Base-by-base conservation (phyloP, 2,797 vertebrate species). In the Dendrocincla fuliginosa region DNA sequence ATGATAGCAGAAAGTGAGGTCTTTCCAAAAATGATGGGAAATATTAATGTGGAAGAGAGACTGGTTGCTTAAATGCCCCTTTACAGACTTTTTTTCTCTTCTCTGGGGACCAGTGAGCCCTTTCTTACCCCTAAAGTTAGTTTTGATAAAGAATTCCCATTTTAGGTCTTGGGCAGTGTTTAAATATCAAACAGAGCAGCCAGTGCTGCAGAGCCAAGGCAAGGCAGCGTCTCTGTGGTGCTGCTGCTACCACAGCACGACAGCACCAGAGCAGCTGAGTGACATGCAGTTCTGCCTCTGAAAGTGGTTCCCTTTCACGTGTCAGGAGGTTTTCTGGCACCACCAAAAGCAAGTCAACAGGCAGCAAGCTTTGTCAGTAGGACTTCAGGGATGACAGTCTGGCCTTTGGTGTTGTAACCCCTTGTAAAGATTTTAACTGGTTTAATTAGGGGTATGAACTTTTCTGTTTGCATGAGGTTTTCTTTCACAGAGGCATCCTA, bases 221-320 rank as follows among this genome's bases (percentile, higher is more conserved):
- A 8, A 0, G 18, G 57, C 55, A 77, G 52, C 44, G 7, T 28
- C 0, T 0, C 41, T 23, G 70, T 0, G 1, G 22, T 8, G 2
- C 15, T 50, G 2, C 15, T 50, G 50, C 50, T 52, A 39, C 30
- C 0, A 0, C 63, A 68, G 84, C 2, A 0, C 1, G 4, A 16
- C 32, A 41, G 46, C 3, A 0, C 67, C 3, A 5, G 18, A 53
- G 30, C 17, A 19, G 17, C 17, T 55, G 14, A 33, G 1, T 28
- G 49, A 24, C 50, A 24, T 17, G 47, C 0, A 0, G 55, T n/a
- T 27, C 47, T 84, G 67, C 78, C 70, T 59, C 70, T 47, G n/a
- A 16, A 76, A 12, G 17, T 32, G 28, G 33, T 37, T 70, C 42
- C 59, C 59, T 6, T n/a, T 78, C 77, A 61, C 55, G 49, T 70